These are phyloP conservation scores for Oceanites oceanicus DNA, from an alignment of 2,113 vertebrate genomes.

Conservation along the genomic window DNA sequence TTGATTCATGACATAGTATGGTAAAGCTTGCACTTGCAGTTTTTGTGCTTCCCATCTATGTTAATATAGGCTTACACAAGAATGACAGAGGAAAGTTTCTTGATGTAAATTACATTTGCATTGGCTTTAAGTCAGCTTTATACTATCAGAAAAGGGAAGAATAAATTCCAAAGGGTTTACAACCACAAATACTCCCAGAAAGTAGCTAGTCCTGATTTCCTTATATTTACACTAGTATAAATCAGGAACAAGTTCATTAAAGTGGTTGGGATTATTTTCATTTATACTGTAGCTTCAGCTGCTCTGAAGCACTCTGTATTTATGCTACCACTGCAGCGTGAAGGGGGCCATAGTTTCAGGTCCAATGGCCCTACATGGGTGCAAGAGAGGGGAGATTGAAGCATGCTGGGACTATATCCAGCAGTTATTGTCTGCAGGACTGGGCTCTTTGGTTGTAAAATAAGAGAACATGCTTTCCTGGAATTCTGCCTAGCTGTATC, in stretches of 20 bases:
- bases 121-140: conserved; percentile 29
- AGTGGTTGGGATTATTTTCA: background rate
- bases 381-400: background rate
- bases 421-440: background rate
- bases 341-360: background rate
- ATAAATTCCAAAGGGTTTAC: conserved; percentile 7
- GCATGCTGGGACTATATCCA: background rate
- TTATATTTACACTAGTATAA: background rate
- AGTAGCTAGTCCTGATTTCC: background rate
- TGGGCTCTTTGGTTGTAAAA: background rate
- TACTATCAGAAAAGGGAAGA: background rate
- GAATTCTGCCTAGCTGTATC: background rate
- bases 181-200: background rate
- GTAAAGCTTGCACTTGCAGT: background rate
- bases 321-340: background rate
- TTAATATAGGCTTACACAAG: background rate
- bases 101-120: conserved; percentile 51
- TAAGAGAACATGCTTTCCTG: background rate
- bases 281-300: background rate
- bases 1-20: background rate
- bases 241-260: background rate
- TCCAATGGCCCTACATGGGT: background rate
- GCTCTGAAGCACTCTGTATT: background rate
- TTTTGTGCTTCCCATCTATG: background rate
- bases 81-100: conserved; percentile 31